Evolutionary conservation across 2,113 vertebrate species (phyloP).

Genomic region (Leiothrix lutea): DNA sequence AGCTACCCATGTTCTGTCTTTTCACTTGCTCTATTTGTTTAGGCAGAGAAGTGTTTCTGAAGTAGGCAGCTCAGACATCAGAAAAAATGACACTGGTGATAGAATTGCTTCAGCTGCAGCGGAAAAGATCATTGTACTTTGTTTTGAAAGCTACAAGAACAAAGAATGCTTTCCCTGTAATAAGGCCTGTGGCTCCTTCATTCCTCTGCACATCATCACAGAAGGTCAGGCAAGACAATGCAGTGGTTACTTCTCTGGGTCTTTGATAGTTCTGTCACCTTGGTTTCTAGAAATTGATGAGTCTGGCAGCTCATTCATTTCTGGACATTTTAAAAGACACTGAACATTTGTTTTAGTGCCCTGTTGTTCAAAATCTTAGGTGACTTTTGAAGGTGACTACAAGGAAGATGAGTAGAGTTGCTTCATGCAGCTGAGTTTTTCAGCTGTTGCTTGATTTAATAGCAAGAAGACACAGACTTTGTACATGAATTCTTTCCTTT

Average conservation of each 20-base stretch:
- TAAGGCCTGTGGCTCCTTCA: conserved; percentile 18
- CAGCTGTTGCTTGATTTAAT: conserved; percentile 13
- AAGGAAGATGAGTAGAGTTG: conserved; percentile 6
- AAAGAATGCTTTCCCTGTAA: conserved; percentile 26
- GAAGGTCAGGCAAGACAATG: conserved; percentile 38
- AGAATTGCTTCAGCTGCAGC: conserved; percentile 26
- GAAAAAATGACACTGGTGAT: conserved; percentile 25
- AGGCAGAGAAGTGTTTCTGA: not conserved
- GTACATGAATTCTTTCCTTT: not conserved
- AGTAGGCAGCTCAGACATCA: not conserved
- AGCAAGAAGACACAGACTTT: not conserved
- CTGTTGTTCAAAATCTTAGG: conserved; percentile 23
- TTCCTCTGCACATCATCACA: conserved; percentile 25
- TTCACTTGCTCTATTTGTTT: not conserved
- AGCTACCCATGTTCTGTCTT: not conserved
- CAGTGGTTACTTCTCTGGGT: conserved; percentile 36
- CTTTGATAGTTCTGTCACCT: conserved; percentile 53
- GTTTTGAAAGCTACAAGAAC: conserved; percentile 45
- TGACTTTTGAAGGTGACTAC: conserved; percentile 56
- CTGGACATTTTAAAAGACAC: conserved; percentile 28
- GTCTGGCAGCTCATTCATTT: conserved; percentile 46
- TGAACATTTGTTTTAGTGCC: conserved; percentile 46
- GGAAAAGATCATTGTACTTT: conserved; percentile 34
- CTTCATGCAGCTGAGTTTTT: not conserved
- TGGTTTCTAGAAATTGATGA: conserved; percentile 57